Conservation (phyloP, 1,140 invertebrate species). For the Coenobita brevimanus region DNA sequence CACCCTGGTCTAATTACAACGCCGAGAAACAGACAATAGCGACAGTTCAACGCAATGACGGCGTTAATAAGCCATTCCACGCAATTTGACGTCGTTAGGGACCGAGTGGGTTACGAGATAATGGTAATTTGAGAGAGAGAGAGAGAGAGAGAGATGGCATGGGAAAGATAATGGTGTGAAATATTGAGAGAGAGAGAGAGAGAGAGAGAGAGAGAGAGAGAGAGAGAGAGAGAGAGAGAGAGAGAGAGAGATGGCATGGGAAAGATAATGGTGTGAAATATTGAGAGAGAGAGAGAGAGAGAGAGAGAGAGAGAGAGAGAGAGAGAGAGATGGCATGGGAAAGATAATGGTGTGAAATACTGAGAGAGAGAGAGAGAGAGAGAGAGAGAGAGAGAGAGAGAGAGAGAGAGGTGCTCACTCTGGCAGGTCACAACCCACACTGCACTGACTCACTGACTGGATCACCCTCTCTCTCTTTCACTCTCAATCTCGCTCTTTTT, state of each 20-base stretch:
- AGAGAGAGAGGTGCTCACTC: background rate
- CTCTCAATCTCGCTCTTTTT: too few species aligned
- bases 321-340: background rate
- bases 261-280: background rate
- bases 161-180: background rate
- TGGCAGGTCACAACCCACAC: too few species aligned
- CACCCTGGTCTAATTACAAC: too few species aligned
- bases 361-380: constrained; percentile 8
- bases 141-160: background rate
- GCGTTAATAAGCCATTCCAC: too few species aligned
- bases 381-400: background rate
- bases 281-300: background rate
- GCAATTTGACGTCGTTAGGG: too few species aligned
- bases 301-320: background rate
- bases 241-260: background rate
- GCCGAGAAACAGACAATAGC: too few species aligned
- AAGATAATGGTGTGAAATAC: background rate
- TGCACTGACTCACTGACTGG: too few species aligned
- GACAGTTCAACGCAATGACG: too few species aligned
- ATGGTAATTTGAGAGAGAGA: too few species aligned
- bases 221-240: background rate
- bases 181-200: background rate
- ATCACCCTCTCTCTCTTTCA: too few species aligned
- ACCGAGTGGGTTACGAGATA: too few species aligned
- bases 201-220: background rate